Base-by-base conservation (phyloP, 2,797 vertebrate genomes). In the Agapornis canus region DNA sequence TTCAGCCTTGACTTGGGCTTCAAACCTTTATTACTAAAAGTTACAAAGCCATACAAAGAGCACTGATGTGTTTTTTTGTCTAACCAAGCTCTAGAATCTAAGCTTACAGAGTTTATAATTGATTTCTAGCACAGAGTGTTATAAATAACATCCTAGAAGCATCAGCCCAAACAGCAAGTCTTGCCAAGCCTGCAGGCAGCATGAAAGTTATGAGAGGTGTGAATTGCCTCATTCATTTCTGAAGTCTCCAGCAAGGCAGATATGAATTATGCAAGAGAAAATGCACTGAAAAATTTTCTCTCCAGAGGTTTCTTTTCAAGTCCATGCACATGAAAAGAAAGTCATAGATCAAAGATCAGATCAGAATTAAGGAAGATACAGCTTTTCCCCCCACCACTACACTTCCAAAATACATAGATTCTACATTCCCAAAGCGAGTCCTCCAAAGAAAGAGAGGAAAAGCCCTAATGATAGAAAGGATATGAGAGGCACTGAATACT, bases 161-260 rank as follows among this genome's bases (percentile, higher is more conserved):
- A 90, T 51, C 49, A 94, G 65, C 49, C 64, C 65, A 75, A 92
- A 84, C 4, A 94, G 42, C 20, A 42, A 63, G 40, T 87, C 49
- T 35, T 95, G 83, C 78, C 63, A 95, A 94, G 63, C 61, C 76
- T 63, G 39, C 64, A 86, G 39, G 60, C 63, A 92, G 79, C 82
- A 80, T n/a, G 26, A 25, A 79, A 75, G 43, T 45, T 70, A 42
- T 3, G n/a, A 90, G 76, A 81, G 39, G 73, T 51, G 64, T 93
- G 81, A 96, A 94, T 39, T 73, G 75, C 64, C 78, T 90, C 64
- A 82, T 72, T 93, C 48, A 70, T 57, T 89, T 82, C 64, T 35
- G 63, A 59, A 71, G 23, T 29, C 64, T 54, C 75, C 60, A 80
- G 52, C 59, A 65, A 70, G 54, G 49, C 27, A 77, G 40, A 69